Base-by-base conservation (phyloP, 2,888 invertebrate species). In the Ceriagrion tenellum region DNA sequence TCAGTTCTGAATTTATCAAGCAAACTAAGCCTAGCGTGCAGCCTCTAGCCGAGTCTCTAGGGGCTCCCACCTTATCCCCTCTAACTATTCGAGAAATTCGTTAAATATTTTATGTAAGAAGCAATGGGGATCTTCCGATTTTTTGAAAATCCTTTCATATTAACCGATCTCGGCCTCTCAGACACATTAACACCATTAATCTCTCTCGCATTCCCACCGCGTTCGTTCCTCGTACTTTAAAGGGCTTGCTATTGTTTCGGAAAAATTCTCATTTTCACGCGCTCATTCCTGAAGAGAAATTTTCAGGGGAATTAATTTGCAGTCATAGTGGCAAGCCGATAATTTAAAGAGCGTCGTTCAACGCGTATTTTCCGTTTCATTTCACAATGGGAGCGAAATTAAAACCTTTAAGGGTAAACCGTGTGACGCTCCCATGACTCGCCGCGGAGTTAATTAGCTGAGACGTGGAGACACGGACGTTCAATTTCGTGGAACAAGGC, bases 321-420 rank as follows among this genome's bases (percentile, higher is more conserved):
- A 81, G 30, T 69, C n/a, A 81, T 30, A 81, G 12, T 81, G 81
- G 30, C 16, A 35, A 81, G 81, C 81, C 81, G 81, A 81, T 81
- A 81, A 81, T 35, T 81, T 81, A 81, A 59, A 26, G 81, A 81
- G 81, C 81, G 26, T 35, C 81, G 26, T 35, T 81, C 81, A 81
- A 35, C 35, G 81, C 81, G 81, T 35, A 81, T 81, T 81, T 81
- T 81, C 81, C 81, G 81, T 81, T 81, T 81, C 81, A 81, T 35
- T 81, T 81, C 81, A 81, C 81, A 81, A 81, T 1, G 81, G 81
- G 81, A 81, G 35, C 81, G n/a, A 81, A 81, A 81, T 35, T 35
- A 81, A 35, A 35, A 35, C 1, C 81, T 35, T 16, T 30, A 8
- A 59, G 2, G 16, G 1, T 81, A 81, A 81, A 16, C n/a, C n/a